Evolutionary conservation across 2,113 vertebrate genomes (phyloP).

Genomic region (Loxodonta africana): DNA sequence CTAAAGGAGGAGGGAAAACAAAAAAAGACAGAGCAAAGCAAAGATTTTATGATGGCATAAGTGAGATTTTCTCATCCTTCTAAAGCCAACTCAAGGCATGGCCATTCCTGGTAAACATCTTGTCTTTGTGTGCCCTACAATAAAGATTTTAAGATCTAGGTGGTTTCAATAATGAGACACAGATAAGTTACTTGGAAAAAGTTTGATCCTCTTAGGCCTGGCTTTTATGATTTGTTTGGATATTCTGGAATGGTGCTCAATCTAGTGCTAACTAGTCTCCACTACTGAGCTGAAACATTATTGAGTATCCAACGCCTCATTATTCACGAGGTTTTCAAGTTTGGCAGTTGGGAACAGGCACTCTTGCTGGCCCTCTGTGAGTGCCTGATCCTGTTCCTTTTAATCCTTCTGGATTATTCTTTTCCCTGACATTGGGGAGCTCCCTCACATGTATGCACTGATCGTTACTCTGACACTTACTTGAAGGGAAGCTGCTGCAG

Average conservation of each 20-base stretch:
- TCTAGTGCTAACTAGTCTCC: background rate
- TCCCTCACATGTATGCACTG: background rate
- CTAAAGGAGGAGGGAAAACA: conserved; percentile 79
- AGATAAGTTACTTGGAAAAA: background rate
- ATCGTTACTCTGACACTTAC: too few species aligned
- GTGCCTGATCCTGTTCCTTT: background rate
- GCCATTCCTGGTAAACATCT: conserved; percentile 1
- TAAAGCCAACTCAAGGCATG: conserved; percentile 14
- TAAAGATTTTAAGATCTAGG: background rate
- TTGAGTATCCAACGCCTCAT: background rate
- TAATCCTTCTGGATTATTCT: conserved; percentile 17
- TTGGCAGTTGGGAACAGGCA: background rate
- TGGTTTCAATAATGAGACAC: conserved; percentile 32
- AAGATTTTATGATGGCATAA: background rate
- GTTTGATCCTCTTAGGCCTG: background rate
- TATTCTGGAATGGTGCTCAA: background rate
- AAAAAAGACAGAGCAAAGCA: conserved; percentile 61
- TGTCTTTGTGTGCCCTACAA: background rate
- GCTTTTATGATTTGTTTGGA: conserved; percentile 29
- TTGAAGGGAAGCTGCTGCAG: too few species aligned
- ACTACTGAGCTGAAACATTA: background rate
- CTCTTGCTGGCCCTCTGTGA: background rate
- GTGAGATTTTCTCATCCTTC: background rate
- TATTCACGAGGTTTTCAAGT: conserved; percentile 8
- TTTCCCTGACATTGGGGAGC: background rate